Evolutionary conservation across 1,140 invertebrate species (phyloP).

Genomic region (Listronotus bonariensis): DNA sequence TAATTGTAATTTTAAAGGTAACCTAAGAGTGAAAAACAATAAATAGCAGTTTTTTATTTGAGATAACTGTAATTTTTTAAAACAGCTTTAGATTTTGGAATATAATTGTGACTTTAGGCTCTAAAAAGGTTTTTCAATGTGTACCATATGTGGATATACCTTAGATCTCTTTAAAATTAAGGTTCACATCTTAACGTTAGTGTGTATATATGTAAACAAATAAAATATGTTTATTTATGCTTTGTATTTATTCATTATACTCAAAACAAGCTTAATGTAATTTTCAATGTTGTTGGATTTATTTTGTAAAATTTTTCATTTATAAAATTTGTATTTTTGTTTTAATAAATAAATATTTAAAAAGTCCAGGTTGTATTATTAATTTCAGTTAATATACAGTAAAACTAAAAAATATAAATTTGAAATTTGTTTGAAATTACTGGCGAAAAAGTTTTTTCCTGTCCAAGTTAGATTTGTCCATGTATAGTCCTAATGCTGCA

Average conservation of each 20-base stretch:
- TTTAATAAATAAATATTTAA: slow-evolving; percentile 42
- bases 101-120: slow-evolving; percentile 45
- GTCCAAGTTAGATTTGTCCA: no score
- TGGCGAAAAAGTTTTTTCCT: no score
- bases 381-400: no score
- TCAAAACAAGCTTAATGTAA: slow-evolving; percentile 43
- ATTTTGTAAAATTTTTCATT: slow-evolving; percentile 45
- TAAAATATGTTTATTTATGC: slow-evolving; percentile 42
- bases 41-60: slow-evolving; percentile 28
- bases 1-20: slow-evolving; percentile 21
- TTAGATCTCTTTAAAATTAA: slow-evolving; percentile 48
- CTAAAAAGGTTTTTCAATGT: slow-evolving; percentile 52
- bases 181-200: slow-evolving; percentile 40
- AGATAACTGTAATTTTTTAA: slow-evolving; percentile 14
- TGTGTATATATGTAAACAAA: slow-evolving; percentile 46
- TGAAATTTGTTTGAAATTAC: no score
- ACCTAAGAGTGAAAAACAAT: slow-evolving; percentile 32
- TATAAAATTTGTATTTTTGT: slow-evolving; percentile 48
- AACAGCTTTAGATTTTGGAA: slow-evolving; percentile 35
- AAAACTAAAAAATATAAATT: no score
- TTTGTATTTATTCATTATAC: slow-evolving; percentile 45
- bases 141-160: slow-evolving; percentile 57
- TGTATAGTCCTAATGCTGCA: no score
- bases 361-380: neutral
- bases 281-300: slow-evolving; percentile 47